Conservation (phyloP, 2,797 vertebrate genomes). For the Notolepis coatsorum region DNA sequence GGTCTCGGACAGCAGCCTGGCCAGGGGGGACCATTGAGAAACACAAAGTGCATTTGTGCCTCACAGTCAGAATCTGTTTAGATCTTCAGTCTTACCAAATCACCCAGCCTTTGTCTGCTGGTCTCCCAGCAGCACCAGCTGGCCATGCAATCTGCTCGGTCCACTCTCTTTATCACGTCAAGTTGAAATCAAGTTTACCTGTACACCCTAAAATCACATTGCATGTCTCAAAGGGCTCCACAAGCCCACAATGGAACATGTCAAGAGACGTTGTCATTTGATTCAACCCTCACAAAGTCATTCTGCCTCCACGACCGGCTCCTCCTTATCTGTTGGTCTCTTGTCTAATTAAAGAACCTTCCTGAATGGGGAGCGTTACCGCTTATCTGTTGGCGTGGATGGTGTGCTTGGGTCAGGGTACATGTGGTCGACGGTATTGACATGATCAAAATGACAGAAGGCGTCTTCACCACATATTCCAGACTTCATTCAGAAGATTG, state of each 20-base stretch:
- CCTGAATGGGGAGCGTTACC: not conserved
- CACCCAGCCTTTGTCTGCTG: not conserved
- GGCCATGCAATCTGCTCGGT: not conserved
- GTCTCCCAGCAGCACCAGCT: not conserved
- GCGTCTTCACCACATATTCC: not conserved
- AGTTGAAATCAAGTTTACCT: too few relatives aligned
- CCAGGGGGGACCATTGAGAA: not conserved
- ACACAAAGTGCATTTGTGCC: constrained; percentile 5
- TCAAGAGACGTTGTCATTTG: not conserved
- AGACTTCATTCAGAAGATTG: not conserved
- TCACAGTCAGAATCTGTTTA: not conserved
- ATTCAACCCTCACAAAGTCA: not conserved
- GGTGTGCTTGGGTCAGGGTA: not conserved
- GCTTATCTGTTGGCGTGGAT: not conserved
- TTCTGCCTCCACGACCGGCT: not conserved
- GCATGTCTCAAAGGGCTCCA: too few relatives aligned
- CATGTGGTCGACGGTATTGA: not conserved
- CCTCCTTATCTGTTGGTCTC: not conserved
- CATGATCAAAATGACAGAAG: not conserved
- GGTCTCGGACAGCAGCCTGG: not conserved
- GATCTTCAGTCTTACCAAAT: constrained; percentile 6
- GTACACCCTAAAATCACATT: too few relatives aligned
- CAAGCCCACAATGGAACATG: too few relatives aligned
- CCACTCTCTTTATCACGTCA: too few relatives aligned
- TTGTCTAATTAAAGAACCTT: not conserved